These are phyloP conservation scores for Meriones unguiculatus DNA, from an alignment of 2,113 vertebrate species.

Conservation along the genomic window DNA sequence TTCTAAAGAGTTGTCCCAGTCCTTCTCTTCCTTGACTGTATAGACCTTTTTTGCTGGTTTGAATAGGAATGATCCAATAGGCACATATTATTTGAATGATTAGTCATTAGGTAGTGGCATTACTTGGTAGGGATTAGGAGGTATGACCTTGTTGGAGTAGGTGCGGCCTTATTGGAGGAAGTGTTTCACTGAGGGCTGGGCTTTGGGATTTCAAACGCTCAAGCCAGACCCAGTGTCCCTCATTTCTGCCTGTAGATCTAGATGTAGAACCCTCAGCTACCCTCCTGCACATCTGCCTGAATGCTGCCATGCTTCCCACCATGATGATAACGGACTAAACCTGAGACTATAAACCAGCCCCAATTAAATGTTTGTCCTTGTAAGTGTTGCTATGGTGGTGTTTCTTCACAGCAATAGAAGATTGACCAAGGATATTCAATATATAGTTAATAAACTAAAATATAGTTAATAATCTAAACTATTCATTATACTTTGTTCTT, in stretches of 20 bases:
- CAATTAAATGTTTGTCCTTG: neutral
- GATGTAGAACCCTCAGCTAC: neutral
- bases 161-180: neutral
- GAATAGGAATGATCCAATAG: neutral
- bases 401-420: neutral
- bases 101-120: neutral
- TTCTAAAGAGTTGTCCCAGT: neutral
- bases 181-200: neutral
- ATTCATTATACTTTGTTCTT: neutral
- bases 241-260: neutral
- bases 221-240: neutral
- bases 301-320: neutral
- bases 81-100: neutral
- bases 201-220: neutral
- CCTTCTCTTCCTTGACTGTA: neutral
- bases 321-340: neutral
- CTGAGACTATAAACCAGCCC: neutral
- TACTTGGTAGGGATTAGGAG: neutral
- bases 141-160: neutral
- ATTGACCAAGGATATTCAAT: too few species aligned
- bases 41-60: neutral
- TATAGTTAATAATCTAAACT: too few species aligned
- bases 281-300: neutral
- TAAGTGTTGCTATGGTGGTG: neutral
- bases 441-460: too few species aligned